These are phyloP conservation scores for Acanthopleura granulata DNA, from an alignment of 2,888 invertebrate genomes.

Conservation along the genomic window DNA sequence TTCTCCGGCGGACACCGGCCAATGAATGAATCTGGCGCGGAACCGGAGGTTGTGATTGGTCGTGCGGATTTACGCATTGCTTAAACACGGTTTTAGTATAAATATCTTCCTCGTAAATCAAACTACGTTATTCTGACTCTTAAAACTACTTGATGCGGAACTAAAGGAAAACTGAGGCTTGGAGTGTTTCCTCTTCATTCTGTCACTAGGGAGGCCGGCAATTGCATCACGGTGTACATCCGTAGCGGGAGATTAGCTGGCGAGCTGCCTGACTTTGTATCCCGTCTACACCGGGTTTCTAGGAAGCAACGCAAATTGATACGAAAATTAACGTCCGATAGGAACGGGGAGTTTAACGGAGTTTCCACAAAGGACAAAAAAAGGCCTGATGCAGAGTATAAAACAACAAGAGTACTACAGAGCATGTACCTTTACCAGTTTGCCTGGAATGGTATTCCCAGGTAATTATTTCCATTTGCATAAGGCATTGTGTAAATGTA, in stretches of 20 bases:
- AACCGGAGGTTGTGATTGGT: constrained; percentile 18
- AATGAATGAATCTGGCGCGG: constrained; percentile 10
- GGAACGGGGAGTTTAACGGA: constrained; percentile 9
- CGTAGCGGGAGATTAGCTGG: constrained; percentile 54
- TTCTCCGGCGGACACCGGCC: constrained; percentile 3
- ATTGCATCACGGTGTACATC: constrained; percentile 49
- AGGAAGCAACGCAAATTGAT: constrained; percentile 20
- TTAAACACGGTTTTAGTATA: constrained; percentile 44
- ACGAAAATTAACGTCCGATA: constrained; percentile 17
- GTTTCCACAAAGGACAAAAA: background rate
- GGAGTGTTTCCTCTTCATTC: constrained; percentile 55
- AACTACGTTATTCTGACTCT: constrained; percentile 51
- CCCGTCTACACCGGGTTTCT: background rate
- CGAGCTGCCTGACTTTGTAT: constrained; percentile 23
- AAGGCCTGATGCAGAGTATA: constrained; percentile 54
- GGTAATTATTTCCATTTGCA: constrained; percentile 39
- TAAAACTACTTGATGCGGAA: constrained; percentile 54
- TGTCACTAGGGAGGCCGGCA: constrained; percentile 41
- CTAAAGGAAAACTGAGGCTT: constrained; percentile 54
- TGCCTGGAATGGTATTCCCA: constrained; percentile 62
- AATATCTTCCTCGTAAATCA: constrained; percentile 55
- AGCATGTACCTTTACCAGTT: constrained; percentile 60
- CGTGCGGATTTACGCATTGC: constrained; percentile 21
- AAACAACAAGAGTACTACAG: constrained; percentile 65
- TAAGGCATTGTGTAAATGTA: too few species aligned